These are phyloP conservation scores for Cygnus atratus DNA, from an alignment of 2,113 vertebrate genomes.

Conservation along the genomic window DNA sequence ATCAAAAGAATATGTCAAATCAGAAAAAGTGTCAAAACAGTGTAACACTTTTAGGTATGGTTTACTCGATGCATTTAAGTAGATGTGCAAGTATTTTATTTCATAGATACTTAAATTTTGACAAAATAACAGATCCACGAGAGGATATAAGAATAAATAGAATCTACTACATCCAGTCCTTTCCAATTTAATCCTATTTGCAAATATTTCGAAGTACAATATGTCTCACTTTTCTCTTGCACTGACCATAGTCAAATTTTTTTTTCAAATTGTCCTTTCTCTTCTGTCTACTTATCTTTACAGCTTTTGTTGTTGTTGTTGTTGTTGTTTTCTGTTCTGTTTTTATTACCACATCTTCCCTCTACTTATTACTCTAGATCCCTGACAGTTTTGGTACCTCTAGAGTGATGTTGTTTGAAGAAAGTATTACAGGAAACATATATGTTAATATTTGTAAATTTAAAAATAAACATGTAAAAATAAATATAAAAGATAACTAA, in stretches of 20 bases:
- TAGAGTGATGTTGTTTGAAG: not conserved
- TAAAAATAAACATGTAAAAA: too few species aligned
- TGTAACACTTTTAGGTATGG: not conserved
- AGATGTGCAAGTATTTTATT: not conserved
- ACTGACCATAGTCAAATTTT: accelerated
- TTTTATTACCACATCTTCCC: not conserved
- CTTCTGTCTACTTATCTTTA: not conserved
- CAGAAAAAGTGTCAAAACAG: constrained; percentile 56
- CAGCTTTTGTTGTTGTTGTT: too few species aligned
- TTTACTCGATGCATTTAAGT: not conserved
- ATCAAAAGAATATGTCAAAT: constrained; percentile 48
- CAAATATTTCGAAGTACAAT: accelerated
- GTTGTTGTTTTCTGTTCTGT: not conserved
- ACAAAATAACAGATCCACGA: not conserved
- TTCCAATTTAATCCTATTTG: not conserved
- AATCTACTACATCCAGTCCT: not conserved
- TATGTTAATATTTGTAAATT: not conserved
- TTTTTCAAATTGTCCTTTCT: not conserved
- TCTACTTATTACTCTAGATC: not conserved
- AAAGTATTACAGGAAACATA: not conserved
- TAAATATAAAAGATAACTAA: not conserved
- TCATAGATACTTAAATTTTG: not conserved
- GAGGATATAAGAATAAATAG: not conserved
- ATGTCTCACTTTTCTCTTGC: not conserved
- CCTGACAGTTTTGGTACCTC: not conserved